Percentiles rank a stretch among this genome's conserved stretches.
These are phyloP conservation scores for Australoheros facetus DNA, from an alignment of 2,797 vertebrate species.

Conservation along the genomic window DNA sequence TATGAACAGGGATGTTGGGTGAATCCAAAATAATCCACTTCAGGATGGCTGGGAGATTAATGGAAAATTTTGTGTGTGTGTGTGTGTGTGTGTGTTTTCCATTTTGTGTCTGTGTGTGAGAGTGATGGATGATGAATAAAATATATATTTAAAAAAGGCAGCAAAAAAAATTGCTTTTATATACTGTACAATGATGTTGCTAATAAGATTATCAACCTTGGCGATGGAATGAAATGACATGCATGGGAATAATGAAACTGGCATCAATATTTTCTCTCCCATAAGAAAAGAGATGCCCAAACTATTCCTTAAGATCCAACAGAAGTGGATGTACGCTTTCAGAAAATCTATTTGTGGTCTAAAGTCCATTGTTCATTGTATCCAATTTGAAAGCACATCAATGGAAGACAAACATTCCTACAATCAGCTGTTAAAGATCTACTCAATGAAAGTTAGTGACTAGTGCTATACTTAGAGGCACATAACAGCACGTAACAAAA, in stretches of 20 bases:
- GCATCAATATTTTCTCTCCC: slow-evolving; percentile 33
- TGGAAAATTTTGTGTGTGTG: slow-evolving; percentile 43
- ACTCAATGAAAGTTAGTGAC: slow-evolving; percentile 53
- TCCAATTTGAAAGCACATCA: slow-evolving; percentile 54
- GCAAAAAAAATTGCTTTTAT: slow-evolving; percentile 30
- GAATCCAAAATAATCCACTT: slow-evolving; percentile 80
- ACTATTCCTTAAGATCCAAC: slow-evolving; percentile 34
- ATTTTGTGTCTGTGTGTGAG: slow-evolving; percentile 8
- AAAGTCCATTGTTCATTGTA: slow-evolving; percentile 34
- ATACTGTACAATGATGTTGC: slow-evolving; percentile 36
- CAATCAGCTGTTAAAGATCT: slow-evolving; percentile 46
- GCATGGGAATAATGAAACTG: slow-evolving; percentile 38
- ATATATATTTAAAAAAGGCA: slow-evolving; percentile 44
- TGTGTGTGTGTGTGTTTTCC: background rate
- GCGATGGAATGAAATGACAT: slow-evolving; percentile 37
- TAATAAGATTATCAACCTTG: slow-evolving; percentile 54
- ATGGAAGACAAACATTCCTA: slow-evolving; percentile 31
- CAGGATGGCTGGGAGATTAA: slow-evolving; percentile 75
- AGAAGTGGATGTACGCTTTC: slow-evolving; percentile 32
- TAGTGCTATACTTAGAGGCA: slow-evolving; percentile 28
- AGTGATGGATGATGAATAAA: slow-evolving; percentile 46
- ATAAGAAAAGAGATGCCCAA: slow-evolving; percentile 38
- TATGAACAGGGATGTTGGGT: slow-evolving; percentile 65
- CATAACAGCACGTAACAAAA: slow-evolving; percentile 51
- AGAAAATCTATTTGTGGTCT: slow-evolving; percentile 54